phyloP scores from a whole-genome alignment of 2,113 vertebrate species.

The Deroptyus accipitrinus region DNA sequence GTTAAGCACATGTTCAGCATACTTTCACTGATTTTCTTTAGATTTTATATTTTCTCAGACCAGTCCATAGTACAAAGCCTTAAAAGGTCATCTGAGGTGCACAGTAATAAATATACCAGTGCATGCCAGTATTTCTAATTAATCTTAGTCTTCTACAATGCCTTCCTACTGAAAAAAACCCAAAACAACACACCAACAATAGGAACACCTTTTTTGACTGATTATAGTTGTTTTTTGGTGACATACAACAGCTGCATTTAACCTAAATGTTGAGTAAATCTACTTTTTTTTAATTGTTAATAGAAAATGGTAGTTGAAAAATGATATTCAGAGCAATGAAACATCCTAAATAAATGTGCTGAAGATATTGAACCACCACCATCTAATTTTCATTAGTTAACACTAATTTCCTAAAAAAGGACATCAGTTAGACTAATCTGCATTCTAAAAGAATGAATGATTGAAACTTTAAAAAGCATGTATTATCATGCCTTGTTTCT shows the following conservation, averaged over 20 bases:
- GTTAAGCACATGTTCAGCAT: neutral
- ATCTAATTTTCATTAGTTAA: neutral
- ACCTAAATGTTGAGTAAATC: neutral
- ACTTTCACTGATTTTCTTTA: neutral
- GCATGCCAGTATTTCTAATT: neutral
- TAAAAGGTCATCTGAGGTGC: neutral
- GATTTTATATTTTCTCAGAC: slow-evolving; percentile 24
- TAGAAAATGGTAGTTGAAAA: neutral
- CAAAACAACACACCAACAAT: fast-evolving
- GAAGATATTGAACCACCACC: neutral
- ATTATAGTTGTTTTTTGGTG: neutral
- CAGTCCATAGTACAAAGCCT: neutral
- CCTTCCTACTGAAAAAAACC: neutral
- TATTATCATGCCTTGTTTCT: neutral
- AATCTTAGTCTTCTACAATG: neutral
- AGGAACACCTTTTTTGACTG: neutral
- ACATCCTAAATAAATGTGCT: neutral
- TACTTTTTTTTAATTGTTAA: neutral
- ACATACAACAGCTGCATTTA: neutral
- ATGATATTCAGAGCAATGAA: neutral
- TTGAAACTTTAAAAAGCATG: neutral
- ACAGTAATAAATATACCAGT: neutral
- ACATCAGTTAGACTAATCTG: neutral
- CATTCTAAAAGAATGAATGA: neutral
- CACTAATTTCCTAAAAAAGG: neutral